Evolutionary conservation across 2,113 vertebrate species (phyloP).

Genomic region (Sapajus apella): DNA sequence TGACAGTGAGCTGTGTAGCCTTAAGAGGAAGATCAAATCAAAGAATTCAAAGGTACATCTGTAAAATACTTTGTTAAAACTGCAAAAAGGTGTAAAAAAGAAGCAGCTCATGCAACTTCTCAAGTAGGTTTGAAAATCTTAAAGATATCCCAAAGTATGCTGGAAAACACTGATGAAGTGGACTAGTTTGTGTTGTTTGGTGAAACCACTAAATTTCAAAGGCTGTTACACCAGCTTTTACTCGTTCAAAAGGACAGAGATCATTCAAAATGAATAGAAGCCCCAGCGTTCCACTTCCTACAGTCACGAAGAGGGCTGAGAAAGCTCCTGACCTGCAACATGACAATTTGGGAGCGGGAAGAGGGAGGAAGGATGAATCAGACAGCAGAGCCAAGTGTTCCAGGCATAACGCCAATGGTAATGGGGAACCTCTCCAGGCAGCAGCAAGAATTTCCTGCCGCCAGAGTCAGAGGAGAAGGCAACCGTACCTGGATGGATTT

Average conservation of each 20-base stretch:
- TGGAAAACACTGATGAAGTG: background rate
- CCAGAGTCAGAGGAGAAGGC: background rate
- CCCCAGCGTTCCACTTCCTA: background rate
- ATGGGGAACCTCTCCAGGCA: background rate
- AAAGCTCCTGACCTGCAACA: background rate
- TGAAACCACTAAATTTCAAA: background rate
- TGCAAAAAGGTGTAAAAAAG: background rate
- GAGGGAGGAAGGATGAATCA: background rate
- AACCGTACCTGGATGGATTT: background rate
- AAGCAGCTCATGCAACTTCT: background rate
- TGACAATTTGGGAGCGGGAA: background rate
- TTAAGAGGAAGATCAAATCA: background rate
- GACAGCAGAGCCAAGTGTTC: background rate
- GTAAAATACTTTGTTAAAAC: too few relatives aligned
- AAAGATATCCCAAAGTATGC: rapidly evolving
- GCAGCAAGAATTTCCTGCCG: background rate
- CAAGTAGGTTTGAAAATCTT: background rate
- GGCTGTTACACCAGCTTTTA: background rate
- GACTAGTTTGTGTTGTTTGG: too few relatives aligned
- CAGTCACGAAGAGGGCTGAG: background rate
- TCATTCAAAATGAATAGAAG: background rate
- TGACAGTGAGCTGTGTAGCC: background rate
- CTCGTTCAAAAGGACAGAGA: background rate
- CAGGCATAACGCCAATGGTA: background rate
- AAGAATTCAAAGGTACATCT: too few relatives aligned